Evolutionary conservation across 2,113 vertebrate species (phyloP).

Genomic region (Phylloscopus whistleri): DNA sequence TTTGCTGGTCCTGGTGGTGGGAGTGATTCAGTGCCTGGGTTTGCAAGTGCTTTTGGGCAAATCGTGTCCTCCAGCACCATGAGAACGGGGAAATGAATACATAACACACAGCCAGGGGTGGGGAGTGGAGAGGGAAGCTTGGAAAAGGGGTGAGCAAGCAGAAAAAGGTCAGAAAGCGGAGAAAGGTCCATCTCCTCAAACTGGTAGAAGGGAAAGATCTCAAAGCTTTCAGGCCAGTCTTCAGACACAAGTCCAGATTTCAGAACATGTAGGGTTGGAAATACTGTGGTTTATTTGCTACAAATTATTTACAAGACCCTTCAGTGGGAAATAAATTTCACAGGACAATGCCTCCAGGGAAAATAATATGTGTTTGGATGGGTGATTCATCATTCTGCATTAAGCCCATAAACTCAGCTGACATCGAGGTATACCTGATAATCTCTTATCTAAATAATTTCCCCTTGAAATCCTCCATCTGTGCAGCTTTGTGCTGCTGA

Average conservation of each 20-base stretch:
- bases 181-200: neutral
- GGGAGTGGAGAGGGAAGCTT: neutral
- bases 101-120: neutral
- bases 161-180: neutral
- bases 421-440: slow-evolving; percentile 36
- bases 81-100: neutral
- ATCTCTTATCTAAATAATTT: slow-evolving; percentile 61
- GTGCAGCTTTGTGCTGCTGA: neutral
- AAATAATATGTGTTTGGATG: slow-evolving; percentile 33
- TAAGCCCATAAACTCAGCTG: slow-evolving; percentile 37
- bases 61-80: fast-evolving
- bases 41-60: neutral
- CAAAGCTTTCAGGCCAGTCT: neutral
- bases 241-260: neutral
- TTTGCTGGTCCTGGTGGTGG: neutral
- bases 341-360: slow-evolving; percentile 38
- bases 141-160: neutral
- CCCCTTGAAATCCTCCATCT: slow-evolving; percentile 49
- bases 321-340: slow-evolving; percentile 51
- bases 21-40: neutral
- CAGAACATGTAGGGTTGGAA: neutral
- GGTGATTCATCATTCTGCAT: slow-evolving; percentile 53
- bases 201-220: neutral
- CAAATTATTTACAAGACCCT: slow-evolving; percentile 39
- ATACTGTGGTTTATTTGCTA: slow-evolving; percentile 30